Evolutionary conservation across 2,113 vertebrate species (phyloP).

Genomic region (Triplophysa siluroides): DNA sequence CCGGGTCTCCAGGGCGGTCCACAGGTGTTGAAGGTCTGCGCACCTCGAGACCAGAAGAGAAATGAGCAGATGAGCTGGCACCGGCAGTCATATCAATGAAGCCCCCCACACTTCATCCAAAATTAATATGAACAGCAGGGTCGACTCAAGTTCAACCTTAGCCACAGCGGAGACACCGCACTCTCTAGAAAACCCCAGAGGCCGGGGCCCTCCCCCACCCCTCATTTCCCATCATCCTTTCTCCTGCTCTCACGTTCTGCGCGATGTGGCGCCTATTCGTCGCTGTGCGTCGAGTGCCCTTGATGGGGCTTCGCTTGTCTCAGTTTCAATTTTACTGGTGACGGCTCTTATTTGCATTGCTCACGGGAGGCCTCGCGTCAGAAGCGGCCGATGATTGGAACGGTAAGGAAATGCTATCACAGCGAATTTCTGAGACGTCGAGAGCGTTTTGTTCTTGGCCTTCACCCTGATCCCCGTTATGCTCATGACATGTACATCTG

Average conservation of each 20-base stretch:
- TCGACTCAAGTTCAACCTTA: constrained; percentile 45
- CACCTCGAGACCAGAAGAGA: constrained; percentile 20
- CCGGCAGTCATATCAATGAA: constrained; percentile 36
- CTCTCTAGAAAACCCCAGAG: constrained; percentile 37
- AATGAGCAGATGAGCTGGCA: constrained; percentile 40
- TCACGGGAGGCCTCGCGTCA: not conserved
- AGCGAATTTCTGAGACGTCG: constrained; percentile 19
- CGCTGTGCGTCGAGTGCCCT: constrained; percentile 38
- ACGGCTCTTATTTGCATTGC: constrained; percentile 37
- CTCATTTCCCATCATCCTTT: constrained; percentile 20
- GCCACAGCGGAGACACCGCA: constrained; percentile 29
- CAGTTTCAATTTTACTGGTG: constrained; percentile 44
- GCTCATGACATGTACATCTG: constrained; percentile 36
- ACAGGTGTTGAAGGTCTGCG: constrained; percentile 47
- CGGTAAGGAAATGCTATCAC: constrained; percentile 8
- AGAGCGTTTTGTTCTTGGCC: constrained; percentile 31
- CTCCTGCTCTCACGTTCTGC: constrained; percentile 1
- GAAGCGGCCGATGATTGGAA: constrained; percentile 28
- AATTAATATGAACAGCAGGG: constrained; percentile 53
- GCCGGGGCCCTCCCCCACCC: not conserved
- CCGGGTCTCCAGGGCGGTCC: constrained; percentile 27
- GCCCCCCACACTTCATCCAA: constrained; percentile 11
- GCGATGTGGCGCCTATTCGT: constrained; percentile 37
- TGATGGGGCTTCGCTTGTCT: constrained; percentile 15
- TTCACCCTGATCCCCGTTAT: constrained; percentile 20